Evolutionary conservation across 2,797 vertebrate genomes (phyloP), one percentile per base, ranked within the genome.

Genomic region (Muscicapa striata): DNA sequence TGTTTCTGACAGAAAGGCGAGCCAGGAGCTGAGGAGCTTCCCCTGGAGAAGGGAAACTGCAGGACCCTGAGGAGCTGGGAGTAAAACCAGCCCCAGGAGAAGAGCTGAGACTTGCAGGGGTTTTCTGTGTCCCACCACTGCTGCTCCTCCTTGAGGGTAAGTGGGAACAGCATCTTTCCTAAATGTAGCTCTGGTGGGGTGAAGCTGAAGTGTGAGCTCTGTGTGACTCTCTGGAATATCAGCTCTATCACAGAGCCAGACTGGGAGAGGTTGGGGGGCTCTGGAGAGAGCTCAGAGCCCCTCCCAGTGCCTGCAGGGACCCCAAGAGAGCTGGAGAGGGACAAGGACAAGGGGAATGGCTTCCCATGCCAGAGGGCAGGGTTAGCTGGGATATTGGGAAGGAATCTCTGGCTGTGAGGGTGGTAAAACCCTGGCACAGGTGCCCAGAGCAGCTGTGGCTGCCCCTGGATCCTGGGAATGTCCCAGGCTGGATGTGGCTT

Each of bases 41-140:
- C 8, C 43, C 11, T 32, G 58, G 32, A 30, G 64, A 29, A 27
- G 1, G 21, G 1, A 10, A 18, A 10, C 17, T 30, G 57, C 29
- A 30, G 61, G 30, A 32, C 17, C 8, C 34, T 15, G 57, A 21
- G 32, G 36, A 54, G 27, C 51, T 54, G 24, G 10, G 22, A 6
- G 24, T 54, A 13, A 40, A 83, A 18, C 5, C 76, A 40, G 3
- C 52, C 52, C 1, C 20, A 40, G 83, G 14, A 46, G 78, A 5
- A 19, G 59, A 12, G 5, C 29, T 7, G 11, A n/a, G 57, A 3
- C 49, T 55, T 0, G 0, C 15, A 27, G 74, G 29, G 13, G 2
- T 19, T 66, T 74, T 61, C 45, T 4, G 0, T 5, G 32, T 64
- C 66, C 54, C 9, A 0, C 10, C 38, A 11, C 46, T 0, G 22